These are phyloP conservation scores for Pampus argenteus DNA, from an alignment of 2,797 vertebrate genomes.

Conservation along the genomic window DNA sequence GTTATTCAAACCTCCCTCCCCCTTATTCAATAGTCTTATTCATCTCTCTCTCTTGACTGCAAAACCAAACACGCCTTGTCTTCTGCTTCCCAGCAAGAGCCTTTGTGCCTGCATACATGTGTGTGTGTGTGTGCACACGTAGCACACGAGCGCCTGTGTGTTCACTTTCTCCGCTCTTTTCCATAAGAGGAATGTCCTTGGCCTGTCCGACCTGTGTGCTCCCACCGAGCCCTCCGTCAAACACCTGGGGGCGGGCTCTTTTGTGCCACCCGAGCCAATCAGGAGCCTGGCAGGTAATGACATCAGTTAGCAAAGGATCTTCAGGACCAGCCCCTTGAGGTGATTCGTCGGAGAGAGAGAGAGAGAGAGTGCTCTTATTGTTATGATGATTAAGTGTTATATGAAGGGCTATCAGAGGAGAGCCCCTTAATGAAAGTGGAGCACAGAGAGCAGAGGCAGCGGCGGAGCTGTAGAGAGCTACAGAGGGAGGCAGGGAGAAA, in stretches of 20 bases:
- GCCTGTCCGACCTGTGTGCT: constrained; percentile 69
- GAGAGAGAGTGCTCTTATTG: constrained; percentile 78
- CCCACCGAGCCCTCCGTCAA: constrained; percentile 69
- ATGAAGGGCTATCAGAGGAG: constrained; percentile 85
- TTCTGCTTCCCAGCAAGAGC: constrained; percentile 55
- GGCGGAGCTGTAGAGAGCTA: constrained; percentile 41
- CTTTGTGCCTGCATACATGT: constrained; percentile 31
- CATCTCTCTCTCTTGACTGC: constrained; percentile 76
- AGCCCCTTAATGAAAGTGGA: constrained; percentile 83
- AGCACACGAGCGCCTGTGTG: not conserved
- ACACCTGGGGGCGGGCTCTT: constrained; percentile 64
- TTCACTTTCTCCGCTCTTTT: constrained; percentile 36
- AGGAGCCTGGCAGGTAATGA: constrained; percentile 64
- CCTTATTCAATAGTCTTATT: constrained; percentile 74
- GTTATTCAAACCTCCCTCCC: constrained; percentile 76
- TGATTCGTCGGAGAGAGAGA: constrained; percentile 61
- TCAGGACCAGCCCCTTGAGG: constrained; percentile 74
- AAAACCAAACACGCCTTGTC: constrained; percentile 70
- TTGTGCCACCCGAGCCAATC: constrained; percentile 63
- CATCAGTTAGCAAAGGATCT: constrained; percentile 76
- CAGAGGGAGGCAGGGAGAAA: constrained; percentile 27
- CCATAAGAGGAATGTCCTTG: constrained; percentile 76
- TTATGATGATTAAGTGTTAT: constrained; percentile 85
- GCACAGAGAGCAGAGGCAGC: constrained; percentile 66
- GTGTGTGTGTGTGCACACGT: constrained; percentile 17